Percentiles rank a stretch among this genome's conserved stretches.
These are phyloP conservation scores for Drosophila sucinea DNA, from an alignment of 1,140 invertebrate species.

Conservation along the genomic window DNA sequence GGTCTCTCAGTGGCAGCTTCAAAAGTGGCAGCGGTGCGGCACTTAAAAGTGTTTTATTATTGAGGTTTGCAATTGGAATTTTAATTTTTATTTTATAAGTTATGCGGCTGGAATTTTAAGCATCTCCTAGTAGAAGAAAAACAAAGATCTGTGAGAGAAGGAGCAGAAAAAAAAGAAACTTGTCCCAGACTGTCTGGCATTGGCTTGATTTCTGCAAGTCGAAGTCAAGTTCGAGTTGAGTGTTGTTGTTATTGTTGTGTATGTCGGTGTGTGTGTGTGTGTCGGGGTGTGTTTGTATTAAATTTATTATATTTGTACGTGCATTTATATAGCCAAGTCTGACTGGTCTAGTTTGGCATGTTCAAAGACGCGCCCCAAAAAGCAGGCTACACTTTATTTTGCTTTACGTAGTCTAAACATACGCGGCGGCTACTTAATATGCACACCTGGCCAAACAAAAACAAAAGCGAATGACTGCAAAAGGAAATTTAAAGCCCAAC, in stretches of 20 bases:
- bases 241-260: conserved; percentile 29
- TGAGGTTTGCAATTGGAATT: conserved; percentile 73
- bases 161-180: neutral
- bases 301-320: conserved; percentile 75
- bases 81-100: conserved; percentile 80
- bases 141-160: neutral
- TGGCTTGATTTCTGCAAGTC: conserved; percentile 42
- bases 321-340: conserved; percentile 24
- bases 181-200: conserved; percentile 29
- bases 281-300: conserved; percentile 26
- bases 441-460: conserved; percentile 68
- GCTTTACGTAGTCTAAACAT: conserved; percentile 17
- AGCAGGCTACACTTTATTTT: conserved; percentile 41
- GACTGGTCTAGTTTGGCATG: conserved; percentile 31
- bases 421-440: conserved; percentile 73
- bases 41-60: conserved; percentile 76
- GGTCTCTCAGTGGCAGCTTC: conserved; percentile 16
- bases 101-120: conserved; percentile 70
- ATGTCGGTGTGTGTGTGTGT: conserved; percentile 2
- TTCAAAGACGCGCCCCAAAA: conserved; percentile 64
- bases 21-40: conserved; percentile 26
- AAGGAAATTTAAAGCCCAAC: conserved; percentile 55
- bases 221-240: neutral
- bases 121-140: conserved; percentile 16
- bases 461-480: conserved; percentile 18